phyloP scores from a whole-genome alignment of 1,140 invertebrate species.

The Mylabris phalerata region DNA sequence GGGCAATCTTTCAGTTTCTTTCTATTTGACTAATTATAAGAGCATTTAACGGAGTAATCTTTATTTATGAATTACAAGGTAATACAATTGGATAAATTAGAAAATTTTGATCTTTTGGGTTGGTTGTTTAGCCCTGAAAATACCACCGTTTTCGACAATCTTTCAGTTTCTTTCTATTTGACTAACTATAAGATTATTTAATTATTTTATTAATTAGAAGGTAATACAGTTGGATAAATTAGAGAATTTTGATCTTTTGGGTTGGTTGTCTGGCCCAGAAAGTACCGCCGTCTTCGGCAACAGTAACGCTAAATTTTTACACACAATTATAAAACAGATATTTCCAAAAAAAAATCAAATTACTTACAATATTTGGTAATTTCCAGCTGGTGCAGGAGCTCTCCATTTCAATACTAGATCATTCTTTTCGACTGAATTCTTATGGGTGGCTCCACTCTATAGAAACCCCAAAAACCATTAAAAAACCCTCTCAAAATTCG shows the following conservation, averaged over 20 bases:
- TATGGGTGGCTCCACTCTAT: constrained; percentile 42
- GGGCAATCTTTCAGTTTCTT: no score
- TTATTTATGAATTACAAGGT: no score
- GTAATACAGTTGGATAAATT: neutral
- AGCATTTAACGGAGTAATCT: no score
- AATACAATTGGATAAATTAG: no score
- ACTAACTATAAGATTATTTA: no score
- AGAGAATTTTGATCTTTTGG: constrained; percentile 28
- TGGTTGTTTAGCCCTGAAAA: no score
- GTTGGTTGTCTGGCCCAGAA: constrained; percentile 41
- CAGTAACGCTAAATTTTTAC: constrained; percentile 32
- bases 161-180: no score
- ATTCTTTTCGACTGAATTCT: constrained; percentile 35
- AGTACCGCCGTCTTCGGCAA: constrained; percentile 40
- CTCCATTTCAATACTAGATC: constrained; percentile 37
- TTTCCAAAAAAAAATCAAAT: constrained; percentile 3
- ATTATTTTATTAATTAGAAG: no score
- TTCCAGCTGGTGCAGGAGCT: constrained; percentile 34
- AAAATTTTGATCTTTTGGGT: neutral
- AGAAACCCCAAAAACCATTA: constrained; percentile 10
- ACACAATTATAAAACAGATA: neutral
- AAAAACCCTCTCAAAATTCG: constrained; percentile 1
- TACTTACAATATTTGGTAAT: constrained; percentile 38
- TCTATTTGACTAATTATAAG: no score
- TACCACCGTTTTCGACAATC: no score